These are phyloP conservation scores for Microplitis mediator DNA, from an alignment of 1,140 invertebrate genomes.

Conservation along the genomic window DNA sequence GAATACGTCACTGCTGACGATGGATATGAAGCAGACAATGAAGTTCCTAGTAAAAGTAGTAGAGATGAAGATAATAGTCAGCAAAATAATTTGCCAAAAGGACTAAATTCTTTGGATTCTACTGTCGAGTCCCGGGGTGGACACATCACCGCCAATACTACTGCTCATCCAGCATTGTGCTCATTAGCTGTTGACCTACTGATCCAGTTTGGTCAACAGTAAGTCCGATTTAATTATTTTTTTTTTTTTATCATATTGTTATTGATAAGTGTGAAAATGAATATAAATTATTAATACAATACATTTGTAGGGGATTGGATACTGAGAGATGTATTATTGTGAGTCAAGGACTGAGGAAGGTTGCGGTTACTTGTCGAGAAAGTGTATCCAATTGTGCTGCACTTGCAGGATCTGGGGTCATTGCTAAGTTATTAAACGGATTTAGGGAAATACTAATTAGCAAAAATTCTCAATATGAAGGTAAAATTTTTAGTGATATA, in stretches of 20 bases:
- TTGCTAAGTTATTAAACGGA: slow-evolving; percentile 54
- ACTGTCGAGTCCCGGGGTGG: slow-evolving; percentile 44
- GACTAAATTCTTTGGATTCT: slow-evolving; percentile 37
- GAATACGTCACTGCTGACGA: slow-evolving; percentile 67
- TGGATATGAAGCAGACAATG: slow-evolving; percentile 67
- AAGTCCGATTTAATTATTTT: slow-evolving; percentile 37
- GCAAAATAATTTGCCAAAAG: slow-evolving; percentile 33
- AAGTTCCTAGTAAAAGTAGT: slow-evolving; percentile 50
- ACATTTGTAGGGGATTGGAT: slow-evolving; percentile 46
- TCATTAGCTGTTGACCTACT: slow-evolving; percentile 67
- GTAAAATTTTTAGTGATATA: slow-evolving; percentile 31
- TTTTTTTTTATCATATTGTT: background rate
- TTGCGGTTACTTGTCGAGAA: slow-evolving; percentile 57
- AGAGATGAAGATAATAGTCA: slow-evolving; percentile 17
- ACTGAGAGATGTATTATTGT: slow-evolving; percentile 48
- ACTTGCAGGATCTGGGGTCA: slow-evolving; percentile 55
- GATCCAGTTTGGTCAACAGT: slow-evolving; percentile 66
- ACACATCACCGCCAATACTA: slow-evolving; percentile 34
- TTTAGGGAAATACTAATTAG: slow-evolving; percentile 50
- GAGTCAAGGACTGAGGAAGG: slow-evolving; percentile 49
- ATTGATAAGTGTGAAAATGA: slow-evolving; percentile 13
- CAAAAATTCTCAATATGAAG: slow-evolving; percentile 46
- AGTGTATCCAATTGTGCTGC: slow-evolving; percentile 57
- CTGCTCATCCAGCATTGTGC: slow-evolving; percentile 67
- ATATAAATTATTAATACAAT: background rate